Evolutionary conservation across 2,888 invertebrate genomes (phyloP), one percentile per base, ranked within the genome.

Genomic region (Drosophila meridiana): DNA sequence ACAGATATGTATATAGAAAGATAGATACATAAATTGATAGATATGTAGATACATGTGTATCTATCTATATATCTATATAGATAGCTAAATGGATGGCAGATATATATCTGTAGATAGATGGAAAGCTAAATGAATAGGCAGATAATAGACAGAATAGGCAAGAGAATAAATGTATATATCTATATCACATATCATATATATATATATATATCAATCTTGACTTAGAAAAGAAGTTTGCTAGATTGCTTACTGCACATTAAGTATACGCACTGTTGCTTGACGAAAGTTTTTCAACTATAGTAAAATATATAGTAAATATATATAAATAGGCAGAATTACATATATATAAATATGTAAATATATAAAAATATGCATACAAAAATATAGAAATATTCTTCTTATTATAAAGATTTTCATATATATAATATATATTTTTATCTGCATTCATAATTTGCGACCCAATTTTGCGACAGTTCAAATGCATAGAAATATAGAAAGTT

Each of bases 371-470:
- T 30, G 13, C 14, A 45, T n/a, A 20, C 20, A 20, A 20, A 20
- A 20, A 1, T 20, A 20, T 20, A 20, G 20, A 20, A 20, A 20
- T 20, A 20, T 20, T 20, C 20, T 20, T 20, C 20, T 20, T 20
- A 20, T 40, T 40, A 1, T 38, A 3, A n/a, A 11, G 26, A n/a
- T 34, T 14, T 3, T 13, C 4, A 14, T 26, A 13, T 32, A 50
- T n/a, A 43, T 34, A 1, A 7, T 28, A 55, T 34, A 14, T 38
- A 36, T 48, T 34, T 67, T 32, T 6, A 43, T 9, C 40, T 45
- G 34, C 50, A 52, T 3, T 4, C 30, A 55, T 32, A 30, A 28
- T 36, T 30, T n/a, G 6, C 75, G 80, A 77, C 76, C 76, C 30
- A 60, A 60, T 65, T 77, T 30, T 8, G 8, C 14, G 32, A 40